A percentile compares a stretch with the other conserved stretches of the same genome.
Conservation (phyloP, 2,113 vertebrate genomes). For the Dendropsophus ebraccatus region DNA sequence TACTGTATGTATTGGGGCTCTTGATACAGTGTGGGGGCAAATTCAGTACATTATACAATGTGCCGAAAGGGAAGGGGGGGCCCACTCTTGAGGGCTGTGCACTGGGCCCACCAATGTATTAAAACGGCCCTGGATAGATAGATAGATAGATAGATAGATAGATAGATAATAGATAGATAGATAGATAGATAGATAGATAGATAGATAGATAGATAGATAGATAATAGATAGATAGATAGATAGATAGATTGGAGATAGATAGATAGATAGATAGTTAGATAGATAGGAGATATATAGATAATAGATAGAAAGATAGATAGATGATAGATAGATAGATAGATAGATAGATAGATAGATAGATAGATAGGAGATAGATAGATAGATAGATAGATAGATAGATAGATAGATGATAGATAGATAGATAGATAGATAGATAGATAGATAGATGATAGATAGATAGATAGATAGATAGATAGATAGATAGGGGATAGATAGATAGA, state of each 20-base stretch:
- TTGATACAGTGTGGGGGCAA: too few species aligned
- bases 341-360: background rate
- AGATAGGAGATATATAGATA: background rate
- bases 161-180: background rate
- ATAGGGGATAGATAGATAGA: background rate
- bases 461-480: slow-evolving; percentile 8
- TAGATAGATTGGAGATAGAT: background rate
- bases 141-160: background rate
- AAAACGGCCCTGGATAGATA: too few species aligned
- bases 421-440: background rate
- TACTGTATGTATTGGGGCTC: too few species aligned
- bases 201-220: background rate
- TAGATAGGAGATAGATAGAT: background rate
- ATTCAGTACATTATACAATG: too few species aligned
- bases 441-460: background rate
- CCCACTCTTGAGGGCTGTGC: too few species aligned
- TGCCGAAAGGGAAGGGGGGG: too few species aligned
- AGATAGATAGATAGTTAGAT: too few species aligned
- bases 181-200: background rate
- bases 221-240: too few species aligned
- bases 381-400: background rate
- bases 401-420: background rate
- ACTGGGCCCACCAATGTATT: too few species aligned
- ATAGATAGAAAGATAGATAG: background rate
- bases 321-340: background rate